Percentiles rank a stretch among this genome's conserved stretches.
phyloP scores from a whole-genome alignment of 2,113 vertebrate species.

The Rallus limicola region DNA sequence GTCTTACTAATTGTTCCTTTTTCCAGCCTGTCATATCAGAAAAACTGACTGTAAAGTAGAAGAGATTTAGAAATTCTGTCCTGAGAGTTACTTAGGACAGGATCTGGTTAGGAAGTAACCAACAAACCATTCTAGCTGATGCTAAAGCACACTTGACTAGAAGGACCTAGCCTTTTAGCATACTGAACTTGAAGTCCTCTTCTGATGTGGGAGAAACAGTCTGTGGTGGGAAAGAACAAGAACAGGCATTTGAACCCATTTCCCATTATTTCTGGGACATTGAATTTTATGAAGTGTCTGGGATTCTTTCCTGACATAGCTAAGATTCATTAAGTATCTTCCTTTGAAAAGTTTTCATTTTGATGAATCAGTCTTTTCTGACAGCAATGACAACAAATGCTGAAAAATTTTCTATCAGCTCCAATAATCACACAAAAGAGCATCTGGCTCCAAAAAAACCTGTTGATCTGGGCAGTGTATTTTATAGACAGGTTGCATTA shows the following conservation, averaged over 20 bases:
- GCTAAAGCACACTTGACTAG: neutral
- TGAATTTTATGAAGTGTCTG: neutral
- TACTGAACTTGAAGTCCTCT: neutral
- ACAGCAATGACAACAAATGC: neutral
- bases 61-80: neutral
- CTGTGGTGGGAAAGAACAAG: neutral
- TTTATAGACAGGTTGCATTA: neutral
- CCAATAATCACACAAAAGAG: neutral
- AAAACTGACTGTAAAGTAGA: neutral
- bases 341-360: neutral
- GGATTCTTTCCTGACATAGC: neutral
- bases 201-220: neutral
- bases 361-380: conserved; percentile 6
- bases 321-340: neutral
- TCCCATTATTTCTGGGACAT: neutral
- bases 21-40: neutral
- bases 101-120: neutral
- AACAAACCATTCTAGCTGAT: neutral
- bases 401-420: conserved; percentile 1
- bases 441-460: neutral
- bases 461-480: neutral
- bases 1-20: neutral
- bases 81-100: neutral
- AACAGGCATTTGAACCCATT: neutral
- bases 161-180: neutral